Evolutionary conservation across 1,140 invertebrate genomes (phyloP).

Genomic region (Theocolax elegans): DNA sequence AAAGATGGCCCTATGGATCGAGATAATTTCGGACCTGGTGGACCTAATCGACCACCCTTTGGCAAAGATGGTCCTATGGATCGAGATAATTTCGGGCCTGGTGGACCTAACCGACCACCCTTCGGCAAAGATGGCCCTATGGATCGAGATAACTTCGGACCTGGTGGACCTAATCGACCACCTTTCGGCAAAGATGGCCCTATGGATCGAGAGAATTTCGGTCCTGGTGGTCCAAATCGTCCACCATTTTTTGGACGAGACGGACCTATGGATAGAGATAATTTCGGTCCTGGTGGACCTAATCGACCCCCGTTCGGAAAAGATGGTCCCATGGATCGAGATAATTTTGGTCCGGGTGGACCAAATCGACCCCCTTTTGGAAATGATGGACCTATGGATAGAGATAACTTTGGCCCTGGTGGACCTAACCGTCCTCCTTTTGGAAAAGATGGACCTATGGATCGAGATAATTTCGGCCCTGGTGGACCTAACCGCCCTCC

Average conservation of each 20-base stretch:
- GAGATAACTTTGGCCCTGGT: constrained; percentile 16
- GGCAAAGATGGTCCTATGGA: constrained; percentile 15
- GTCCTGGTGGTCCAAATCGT: neutral
- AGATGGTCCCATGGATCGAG: constrained; percentile 11
- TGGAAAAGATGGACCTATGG: constrained; percentile 18
- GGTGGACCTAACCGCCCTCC: neutral
- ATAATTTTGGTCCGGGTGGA: constrained; percentile 22
- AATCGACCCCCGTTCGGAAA: constrained; percentile 27
- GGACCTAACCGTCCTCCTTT: constrained; percentile 6
- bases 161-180: constrained; percentile 16
- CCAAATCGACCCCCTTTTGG: constrained; percentile 24
- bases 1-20: constrained; percentile 6
- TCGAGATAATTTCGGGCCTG: constrained; percentile 21
- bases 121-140: neutral
- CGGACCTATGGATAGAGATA: constrained; percentile 14
- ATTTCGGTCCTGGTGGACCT: constrained; percentile 15
- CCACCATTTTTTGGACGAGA: constrained; percentile 29
- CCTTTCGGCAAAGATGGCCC: constrained; percentile 17
- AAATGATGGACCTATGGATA: constrained; percentile 4
- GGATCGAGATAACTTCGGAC: constrained; percentile 8
- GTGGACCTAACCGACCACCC: constrained; percentile 8
- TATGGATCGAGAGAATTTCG: constrained; percentile 21
- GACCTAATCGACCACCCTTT: constrained; percentile 26
- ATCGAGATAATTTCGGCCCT: constrained; percentile 24
- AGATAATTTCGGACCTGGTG: constrained; percentile 19